Conservation (phyloP, 2,888 invertebrate genomes). For the Meiosimyza decipiens region DNA sequence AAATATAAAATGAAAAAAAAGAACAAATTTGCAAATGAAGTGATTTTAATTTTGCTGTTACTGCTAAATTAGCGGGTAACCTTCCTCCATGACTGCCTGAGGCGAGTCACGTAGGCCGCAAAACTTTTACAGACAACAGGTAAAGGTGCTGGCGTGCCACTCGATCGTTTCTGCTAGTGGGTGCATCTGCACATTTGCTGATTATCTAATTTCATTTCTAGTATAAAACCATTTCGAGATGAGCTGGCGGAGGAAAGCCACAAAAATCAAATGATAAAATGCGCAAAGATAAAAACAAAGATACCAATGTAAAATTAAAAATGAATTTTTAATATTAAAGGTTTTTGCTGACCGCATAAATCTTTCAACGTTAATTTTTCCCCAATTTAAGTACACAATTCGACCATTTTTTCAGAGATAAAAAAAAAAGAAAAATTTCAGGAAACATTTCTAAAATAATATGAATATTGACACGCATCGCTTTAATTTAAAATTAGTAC, state of each 20-base stretch:
- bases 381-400: too few species aligned
- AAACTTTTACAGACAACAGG: not conserved
- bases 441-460: too few species aligned
- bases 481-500: too few species aligned
- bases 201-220: not conserved
- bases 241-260: too few species aligned
- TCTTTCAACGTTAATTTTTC: not conserved
- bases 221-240: too few species aligned
- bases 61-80: not conserved
- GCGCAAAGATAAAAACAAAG: too few species aligned
- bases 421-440: too few species aligned
- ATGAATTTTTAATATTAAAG: not conserved
- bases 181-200: not conserved
- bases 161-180: not conserved
- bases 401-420: too few species aligned
- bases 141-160: too few species aligned
- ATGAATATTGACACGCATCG: too few species aligned
- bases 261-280: too few species aligned
- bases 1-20: conserved; percentile 4
- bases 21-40: conserved; percentile 16
- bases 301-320: too few species aligned
- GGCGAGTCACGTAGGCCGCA: conserved; percentile 45
- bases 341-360: not conserved
- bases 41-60: conserved; percentile 14
- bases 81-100: conserved; percentile 35